Conservation (phyloP, 2,888 invertebrate genomes). For the Lepetodrilus schrolli region DNA sequence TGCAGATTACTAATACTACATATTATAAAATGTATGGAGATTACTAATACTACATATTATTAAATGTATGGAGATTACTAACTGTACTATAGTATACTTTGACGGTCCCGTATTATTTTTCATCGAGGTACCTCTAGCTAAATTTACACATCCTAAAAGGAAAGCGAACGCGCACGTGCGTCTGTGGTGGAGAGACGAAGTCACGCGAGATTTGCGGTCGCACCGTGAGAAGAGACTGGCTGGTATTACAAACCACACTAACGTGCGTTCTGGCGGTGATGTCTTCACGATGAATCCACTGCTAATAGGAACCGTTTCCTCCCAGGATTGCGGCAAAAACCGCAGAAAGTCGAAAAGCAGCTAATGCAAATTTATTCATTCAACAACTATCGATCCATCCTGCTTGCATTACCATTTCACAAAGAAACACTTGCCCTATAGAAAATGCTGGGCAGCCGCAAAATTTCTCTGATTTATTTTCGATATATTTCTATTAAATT, state of each 20-base stretch:
- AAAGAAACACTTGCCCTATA: neutral
- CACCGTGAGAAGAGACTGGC: neutral
- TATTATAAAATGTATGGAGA: no score
- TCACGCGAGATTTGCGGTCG: slow-evolving; percentile 20
- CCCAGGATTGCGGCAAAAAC: neutral
- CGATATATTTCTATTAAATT: neutral
- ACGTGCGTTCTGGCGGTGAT: neutral
- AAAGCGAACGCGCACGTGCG: neutral
- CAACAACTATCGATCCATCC: neutral
- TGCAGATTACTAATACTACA: no score
- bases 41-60: no score
- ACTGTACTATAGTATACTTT: no score
- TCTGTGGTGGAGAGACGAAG: neutral
- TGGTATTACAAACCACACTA: neutral
- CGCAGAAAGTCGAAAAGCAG: neutral
- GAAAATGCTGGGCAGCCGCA: neutral
- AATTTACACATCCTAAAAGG: no score
- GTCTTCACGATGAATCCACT: neutral
- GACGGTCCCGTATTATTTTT: no score
- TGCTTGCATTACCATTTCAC: slow-evolving; percentile 11
- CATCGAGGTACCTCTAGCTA: no score
- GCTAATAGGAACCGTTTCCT: slow-evolving; percentile 1
- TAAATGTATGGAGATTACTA: no score
- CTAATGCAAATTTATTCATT: slow-evolving; percentile 16
- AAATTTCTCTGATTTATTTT: neutral